Conservation (phyloP, 2,113 vertebrate genomes). For the Hyaena hyaena region DNA sequence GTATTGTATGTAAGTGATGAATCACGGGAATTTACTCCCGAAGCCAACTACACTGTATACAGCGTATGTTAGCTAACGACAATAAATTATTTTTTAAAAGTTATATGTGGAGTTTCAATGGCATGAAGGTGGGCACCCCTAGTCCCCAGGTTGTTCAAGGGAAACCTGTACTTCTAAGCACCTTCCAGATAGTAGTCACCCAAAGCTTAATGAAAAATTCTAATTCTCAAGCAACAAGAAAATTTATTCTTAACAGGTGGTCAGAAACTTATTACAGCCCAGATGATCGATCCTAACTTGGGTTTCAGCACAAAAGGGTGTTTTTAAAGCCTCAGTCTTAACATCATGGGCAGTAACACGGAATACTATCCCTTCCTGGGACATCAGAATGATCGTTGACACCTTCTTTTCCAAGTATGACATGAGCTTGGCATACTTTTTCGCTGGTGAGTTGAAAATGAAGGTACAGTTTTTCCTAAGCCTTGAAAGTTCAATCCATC, state of each 20-base stretch:
- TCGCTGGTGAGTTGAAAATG: not conserved
- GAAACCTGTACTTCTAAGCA: not conserved
- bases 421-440: not conserved
- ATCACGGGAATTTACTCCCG: too few relatives aligned
- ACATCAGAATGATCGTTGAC: not conserved
- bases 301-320: not conserved
- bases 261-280: not conserved
- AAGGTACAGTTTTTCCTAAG: not conserved
- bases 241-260: not conserved
- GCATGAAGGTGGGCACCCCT: not conserved
- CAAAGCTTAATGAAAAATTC: not conserved
- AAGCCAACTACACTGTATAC: too few relatives aligned
- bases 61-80: too few relatives aligned
- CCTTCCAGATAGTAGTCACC: not conserved
- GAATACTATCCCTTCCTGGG: not conserved
- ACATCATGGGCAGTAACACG: not conserved
- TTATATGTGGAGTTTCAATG: not conserved
- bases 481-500: constrained; percentile 17
- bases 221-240: not conserved
- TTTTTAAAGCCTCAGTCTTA: not conserved
- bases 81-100: too few relatives aligned
- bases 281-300: not conserved
- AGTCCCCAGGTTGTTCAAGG: not conserved
- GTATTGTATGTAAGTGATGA: too few relatives aligned
- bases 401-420: not conserved